phyloP scores from a whole-genome alignment of 2,888 invertebrate genomes.

The Vanessa cardui region DNA sequence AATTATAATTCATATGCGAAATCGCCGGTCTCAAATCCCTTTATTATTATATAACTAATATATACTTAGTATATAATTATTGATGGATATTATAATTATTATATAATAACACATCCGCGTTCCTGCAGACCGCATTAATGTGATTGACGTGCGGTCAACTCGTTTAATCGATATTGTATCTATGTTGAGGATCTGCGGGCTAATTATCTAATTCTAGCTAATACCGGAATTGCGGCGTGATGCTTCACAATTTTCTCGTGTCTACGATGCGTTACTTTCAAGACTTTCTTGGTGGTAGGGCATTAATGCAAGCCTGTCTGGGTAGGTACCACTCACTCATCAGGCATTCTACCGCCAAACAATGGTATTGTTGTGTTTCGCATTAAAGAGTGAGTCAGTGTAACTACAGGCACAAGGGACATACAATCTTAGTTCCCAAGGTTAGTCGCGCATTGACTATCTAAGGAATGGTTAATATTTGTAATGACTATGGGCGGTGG shows the following conservation, averaged over 20 bases:
- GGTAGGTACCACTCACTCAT: too few relatives aligned
- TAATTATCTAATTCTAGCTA: neutral
- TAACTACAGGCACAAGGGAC: too few relatives aligned
- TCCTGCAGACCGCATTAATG: conserved; percentile 27
- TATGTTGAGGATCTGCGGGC: neutral
- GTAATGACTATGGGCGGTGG: too few relatives aligned
- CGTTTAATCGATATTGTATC: conserved; percentile 24
- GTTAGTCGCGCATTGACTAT: too few relatives aligned
- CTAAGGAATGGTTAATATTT: too few relatives aligned
- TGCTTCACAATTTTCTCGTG: neutral
- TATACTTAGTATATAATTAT: conserved; percentile 1
- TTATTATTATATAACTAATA: neutral
- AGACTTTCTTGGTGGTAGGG: too few relatives aligned
- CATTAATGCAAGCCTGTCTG: too few relatives aligned
- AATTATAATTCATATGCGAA: too few relatives aligned
- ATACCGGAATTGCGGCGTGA: neutral
- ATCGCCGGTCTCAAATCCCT: neutral
- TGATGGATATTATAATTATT: conserved; percentile 3
- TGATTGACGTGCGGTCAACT: conserved; percentile 32
- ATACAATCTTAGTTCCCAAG: too few relatives aligned
- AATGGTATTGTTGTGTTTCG: too few relatives aligned
- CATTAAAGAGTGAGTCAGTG: too few relatives aligned
- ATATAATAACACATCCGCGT: conserved; percentile 2
- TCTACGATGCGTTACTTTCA: neutral
- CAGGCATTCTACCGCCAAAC: too few relatives aligned